Base-by-base conservation (phyloP, 2,113 vertebrate species). In the Hyaena hyaena region DNA sequence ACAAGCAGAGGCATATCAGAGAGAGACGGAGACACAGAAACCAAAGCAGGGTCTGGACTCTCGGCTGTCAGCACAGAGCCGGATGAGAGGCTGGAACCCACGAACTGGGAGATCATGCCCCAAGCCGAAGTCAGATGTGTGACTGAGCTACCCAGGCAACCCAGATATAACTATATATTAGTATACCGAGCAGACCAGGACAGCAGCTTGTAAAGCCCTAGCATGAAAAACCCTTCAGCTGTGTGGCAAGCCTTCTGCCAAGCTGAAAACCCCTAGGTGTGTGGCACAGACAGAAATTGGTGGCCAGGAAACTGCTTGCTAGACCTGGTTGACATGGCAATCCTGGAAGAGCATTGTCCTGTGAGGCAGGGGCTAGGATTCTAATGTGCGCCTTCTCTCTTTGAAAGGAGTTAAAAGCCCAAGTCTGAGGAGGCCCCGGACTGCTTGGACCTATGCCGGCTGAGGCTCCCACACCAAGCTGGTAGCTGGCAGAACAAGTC, bases 291-390 rank as follows among this genome's bases (percentile, higher is more conserved):
- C 58, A 84, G 63, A 88, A 74, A 43, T 10, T 74, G 80, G n/a
- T 93, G 90, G 55, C 68, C 23, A 68, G 79, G 55, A 66, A 45
- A 17, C 65, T 85, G 55, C 33, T 88, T 45, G 68, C 50, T 48
- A 63, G 48, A 48, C 50, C 76, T 91, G 79, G 96, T 95, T 97
- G 96, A 63, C 82, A 81, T 82, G 83, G 93, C 61, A 89, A 96
- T 71, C 61, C 39, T 39, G 39, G 39, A 39, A 89, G 93, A 86
- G 71, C 31, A 73, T 77, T 95, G 90, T 79, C 28, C 1, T 43
- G 58, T 89, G 77, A 94, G 33, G 23, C 7, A 73, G 80, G 45
- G 10, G 23, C 55, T 48, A 74, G 65, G 9, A 69, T 94, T 96
- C 58, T 76, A 61, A 28, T 9, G 58, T 66, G 33, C 23, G 69